These are phyloP conservation scores for Neosilurus hyrtlii DNA, from an alignment of 2,797 vertebrate species.

Conservation along the genomic window DNA sequence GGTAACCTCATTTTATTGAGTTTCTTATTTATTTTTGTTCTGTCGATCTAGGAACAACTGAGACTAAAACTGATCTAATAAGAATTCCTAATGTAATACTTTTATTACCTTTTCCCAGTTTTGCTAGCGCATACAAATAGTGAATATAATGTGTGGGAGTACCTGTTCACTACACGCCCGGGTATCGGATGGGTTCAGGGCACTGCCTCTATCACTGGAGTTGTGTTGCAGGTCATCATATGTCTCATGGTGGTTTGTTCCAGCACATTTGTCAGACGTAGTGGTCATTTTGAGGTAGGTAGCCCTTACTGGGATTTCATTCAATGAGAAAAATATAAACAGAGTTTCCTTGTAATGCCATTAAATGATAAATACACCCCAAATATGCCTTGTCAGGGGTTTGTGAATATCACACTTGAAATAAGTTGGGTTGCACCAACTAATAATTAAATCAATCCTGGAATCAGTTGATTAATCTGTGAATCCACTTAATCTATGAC, in stretches of 20 bases:
- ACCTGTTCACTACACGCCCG: slow-evolving; percentile 74
- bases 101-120: slow-evolving; percentile 58
- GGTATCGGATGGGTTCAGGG: slow-evolving; percentile 79
- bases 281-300: slow-evolving; percentile 84
- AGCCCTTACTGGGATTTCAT: background rate
- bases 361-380: background rate
- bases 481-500: background rate
- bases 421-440: background rate
- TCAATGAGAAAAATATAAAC: background rate
- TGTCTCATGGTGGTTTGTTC: slow-evolving; percentile 79
- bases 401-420: background rate
- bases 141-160: slow-evolving; percentile 74
- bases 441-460: background rate
- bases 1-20: slow-evolving; percentile 62
- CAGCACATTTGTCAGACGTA: slow-evolving; percentile 79
- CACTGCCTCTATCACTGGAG: slow-evolving; percentile 73
- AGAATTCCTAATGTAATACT: background rate
- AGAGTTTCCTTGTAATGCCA: background rate
- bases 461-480: background rate
- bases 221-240: slow-evolving; percentile 76
- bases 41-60: background rate
- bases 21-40: background rate
- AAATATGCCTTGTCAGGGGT: background rate
- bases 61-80: no score
- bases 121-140: slow-evolving; percentile 53